phyloP scores from a whole-genome alignment of 2,888 invertebrate species.

The Escarpia spicata region DNA sequence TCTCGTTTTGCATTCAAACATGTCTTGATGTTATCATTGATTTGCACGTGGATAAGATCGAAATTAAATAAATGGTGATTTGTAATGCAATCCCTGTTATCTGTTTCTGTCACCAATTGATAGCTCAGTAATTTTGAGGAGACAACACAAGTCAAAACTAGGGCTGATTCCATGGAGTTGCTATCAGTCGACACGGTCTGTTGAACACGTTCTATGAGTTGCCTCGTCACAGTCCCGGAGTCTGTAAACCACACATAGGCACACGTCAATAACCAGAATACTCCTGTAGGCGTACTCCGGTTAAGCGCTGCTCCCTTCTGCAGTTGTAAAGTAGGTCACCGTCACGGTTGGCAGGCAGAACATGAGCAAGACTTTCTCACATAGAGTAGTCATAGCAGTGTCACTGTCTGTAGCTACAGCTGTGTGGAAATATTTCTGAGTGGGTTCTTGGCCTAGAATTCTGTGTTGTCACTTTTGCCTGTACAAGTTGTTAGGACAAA shows the following conservation, averaged over 20 bases:
- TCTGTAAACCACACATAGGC: neutral
- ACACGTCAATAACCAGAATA: neutral
- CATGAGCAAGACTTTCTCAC: neutral
- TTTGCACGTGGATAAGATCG: neutral
- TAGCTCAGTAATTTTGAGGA: neutral
- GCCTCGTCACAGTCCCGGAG: neutral
- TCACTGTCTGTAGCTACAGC: neutral
- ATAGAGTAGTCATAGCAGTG: neutral
- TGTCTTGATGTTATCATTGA: neutral
- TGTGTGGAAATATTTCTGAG: neutral
- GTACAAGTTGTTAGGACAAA: neutral
- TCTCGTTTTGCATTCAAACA: neutral
- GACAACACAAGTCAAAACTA: neutral
- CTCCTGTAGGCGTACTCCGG: neutral
- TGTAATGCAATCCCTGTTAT: neutral
- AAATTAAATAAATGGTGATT: neutral
- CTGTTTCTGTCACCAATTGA: neutral
- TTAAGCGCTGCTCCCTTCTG: neutral
- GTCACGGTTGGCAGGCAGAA: slow-evolving; percentile 10
- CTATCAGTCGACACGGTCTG: neutral
- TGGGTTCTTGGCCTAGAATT: neutral
- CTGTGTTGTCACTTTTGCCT: neutral
- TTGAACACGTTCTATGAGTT: neutral
- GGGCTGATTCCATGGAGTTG: neutral
- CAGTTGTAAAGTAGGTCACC: neutral